A percentile compares a stretch with the other conserved stretches of the same genome.
phyloP scores from a whole-genome alignment of 2,888 invertebrate genomes.

The Ectobius pallidus region DNA sequence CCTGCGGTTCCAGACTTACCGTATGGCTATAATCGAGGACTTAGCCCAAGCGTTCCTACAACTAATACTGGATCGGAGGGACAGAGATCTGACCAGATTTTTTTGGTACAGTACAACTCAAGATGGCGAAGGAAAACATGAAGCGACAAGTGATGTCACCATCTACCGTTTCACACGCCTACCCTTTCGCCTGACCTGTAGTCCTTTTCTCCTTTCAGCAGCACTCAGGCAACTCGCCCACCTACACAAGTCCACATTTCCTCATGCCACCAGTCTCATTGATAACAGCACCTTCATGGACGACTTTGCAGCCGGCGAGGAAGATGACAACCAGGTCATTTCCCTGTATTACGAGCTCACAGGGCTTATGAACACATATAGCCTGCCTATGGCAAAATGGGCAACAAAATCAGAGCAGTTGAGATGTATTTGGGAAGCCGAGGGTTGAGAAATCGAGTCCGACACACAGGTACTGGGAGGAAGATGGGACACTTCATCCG shows the following conservation, averaged over 20 bases:
- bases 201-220: no score
- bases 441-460: neutral
- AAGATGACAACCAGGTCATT: neutral
- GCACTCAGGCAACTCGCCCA: neutral
- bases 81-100: constrained; percentile 16
- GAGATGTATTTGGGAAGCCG: neutral
- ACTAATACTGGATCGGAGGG: neutral
- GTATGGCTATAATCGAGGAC: no score
- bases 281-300: neutral
- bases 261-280: neutral
- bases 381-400: no score
- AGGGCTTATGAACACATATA: no score
- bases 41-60: neutral
- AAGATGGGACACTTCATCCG: no score
- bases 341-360: no score
- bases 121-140: no score
- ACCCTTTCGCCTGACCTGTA: neutral
- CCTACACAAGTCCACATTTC: neutral
- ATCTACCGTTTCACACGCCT: no score
- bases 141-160: no score
- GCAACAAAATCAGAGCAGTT: neutral
- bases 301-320: neutral
- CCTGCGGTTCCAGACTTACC: no score
- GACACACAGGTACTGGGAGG: neutral
- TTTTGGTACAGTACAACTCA: constrained; percentile 2